These are phyloP conservation scores for Pycnonotus jocosus DNA, from an alignment of 2,113 vertebrate genomes.

Conservation along the genomic window DNA sequence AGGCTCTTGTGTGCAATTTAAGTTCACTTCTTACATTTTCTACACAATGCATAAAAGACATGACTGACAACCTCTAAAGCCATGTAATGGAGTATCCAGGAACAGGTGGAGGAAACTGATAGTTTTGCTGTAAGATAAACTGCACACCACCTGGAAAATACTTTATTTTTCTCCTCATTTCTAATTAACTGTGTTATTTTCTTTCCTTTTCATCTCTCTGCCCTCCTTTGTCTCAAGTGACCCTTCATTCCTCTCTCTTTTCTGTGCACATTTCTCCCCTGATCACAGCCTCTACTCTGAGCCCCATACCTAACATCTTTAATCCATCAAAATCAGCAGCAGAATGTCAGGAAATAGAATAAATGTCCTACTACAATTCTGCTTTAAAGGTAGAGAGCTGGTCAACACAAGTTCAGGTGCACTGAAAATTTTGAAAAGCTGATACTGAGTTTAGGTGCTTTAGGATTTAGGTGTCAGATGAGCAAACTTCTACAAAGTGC, in stretches of 20 bases:
- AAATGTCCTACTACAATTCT: neutral
- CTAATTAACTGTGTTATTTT: conserved; percentile 30
- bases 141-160: conserved; percentile 20
- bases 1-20: neutral
- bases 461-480: neutral
- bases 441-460: neutral
- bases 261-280: neutral
- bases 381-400: neutral
- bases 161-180: neutral
- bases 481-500: neutral
- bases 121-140: conserved; percentile 22
- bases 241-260: neutral
- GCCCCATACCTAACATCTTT: neutral
- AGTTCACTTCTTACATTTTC: neutral
- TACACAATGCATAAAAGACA: neutral
- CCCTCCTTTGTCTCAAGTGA: neutral
- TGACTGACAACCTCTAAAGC: neutral
- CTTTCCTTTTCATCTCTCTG: neutral
- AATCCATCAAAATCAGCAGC: neutral
- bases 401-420: neutral
- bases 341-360: neutral
- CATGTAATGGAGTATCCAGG: neutral
- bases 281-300: neutral
- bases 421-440: neutral
- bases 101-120: conserved; percentile 30